Evolutionary conservation across 2,888 invertebrate genomes (phyloP), one percentile per base, ranked within the genome.

Genomic region (Neoascia interrupta): DNA sequence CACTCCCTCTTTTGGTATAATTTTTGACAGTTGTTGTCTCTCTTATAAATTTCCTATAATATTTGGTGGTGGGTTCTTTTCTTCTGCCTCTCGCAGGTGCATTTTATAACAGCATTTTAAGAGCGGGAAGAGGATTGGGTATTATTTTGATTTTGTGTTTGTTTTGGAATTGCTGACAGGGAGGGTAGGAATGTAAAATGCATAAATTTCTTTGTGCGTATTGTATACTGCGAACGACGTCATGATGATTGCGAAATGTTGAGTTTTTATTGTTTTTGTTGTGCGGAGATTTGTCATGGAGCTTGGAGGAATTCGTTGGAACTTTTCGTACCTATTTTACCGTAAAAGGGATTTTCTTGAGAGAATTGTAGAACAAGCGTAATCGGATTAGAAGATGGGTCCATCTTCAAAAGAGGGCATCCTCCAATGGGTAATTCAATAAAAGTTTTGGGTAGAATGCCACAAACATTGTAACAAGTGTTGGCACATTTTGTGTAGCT

Each of bases 51-150:
- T 54, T n/a, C n/a, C n/a, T n/a, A n/a, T n/a, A n/a, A n/a, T n/a
- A n/a, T n/a, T n/a, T n/a, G n/a, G n/a, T n/a, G n/a, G n/a, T n/a
- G n/a, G n/a, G n/a, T n/a, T n/a, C n/a, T n/a, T n/a, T n/a, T n/a
- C n/a, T n/a, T n/a, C n/a, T n/a, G n/a, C n/a, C n/a, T 5, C 5
- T n/a, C 11, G 0, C 19, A 2, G 31, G 34, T 64, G 51, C 53
- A 43, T 39, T 37, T 45, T 41, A 6, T 72, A n/a, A n/a, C 23
- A 5, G 11, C 54, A 56, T n/a, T 56, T 63, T 69, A 75, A 75
- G 75, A 75, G 75, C 75, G 56, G 49, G 34, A 75, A 61, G 41
- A n/a, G n/a, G n/a, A n/a, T n/a, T n/a, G n/a, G n/a, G n/a, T n/a
- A n/a, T n/a, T n/a, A n/a, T n/a, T n/a, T n/a, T n/a, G n/a, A n/a